phyloP scores from a whole-genome alignment of 2,888 invertebrate genomes.

The Callimorpha dominula region DNA sequence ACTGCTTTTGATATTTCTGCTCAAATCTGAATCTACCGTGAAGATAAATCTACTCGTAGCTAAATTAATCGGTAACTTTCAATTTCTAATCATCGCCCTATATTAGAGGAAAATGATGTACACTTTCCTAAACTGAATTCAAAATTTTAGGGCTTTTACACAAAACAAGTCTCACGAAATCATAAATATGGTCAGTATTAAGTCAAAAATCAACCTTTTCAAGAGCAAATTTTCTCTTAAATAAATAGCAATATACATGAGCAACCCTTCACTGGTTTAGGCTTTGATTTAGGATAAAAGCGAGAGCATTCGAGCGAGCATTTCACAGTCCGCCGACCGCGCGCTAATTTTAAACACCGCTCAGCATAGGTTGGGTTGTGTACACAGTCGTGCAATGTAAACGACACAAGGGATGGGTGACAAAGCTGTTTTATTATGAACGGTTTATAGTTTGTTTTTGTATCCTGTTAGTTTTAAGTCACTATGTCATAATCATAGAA shows the following conservation, averaged over 20 bases:
- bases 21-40: background rate
- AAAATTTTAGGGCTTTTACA: background rate
- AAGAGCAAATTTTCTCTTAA: conserved; percentile 27
- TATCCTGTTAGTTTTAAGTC: no score
- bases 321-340: conserved; percentile 59
- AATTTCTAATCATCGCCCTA: background rate
- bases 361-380: conserved; percentile 30
- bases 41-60: background rate
- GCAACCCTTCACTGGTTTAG: conserved; percentile 47
- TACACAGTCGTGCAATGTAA: conserved; percentile 39
- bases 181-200: conserved; percentile 12
- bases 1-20: background rate
- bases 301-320: conserved; percentile 55
- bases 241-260: conserved; percentile 48
- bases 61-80: background rate
- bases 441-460: background rate
- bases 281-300: conserved; percentile 71
- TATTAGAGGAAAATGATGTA: background rate
- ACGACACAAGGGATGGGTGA: conserved; percentile 20
- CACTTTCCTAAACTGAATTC: background rate
- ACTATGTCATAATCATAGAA: no score
- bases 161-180: background rate
- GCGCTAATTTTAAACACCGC: conserved; percentile 66
- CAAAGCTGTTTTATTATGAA: conserved; percentile 8
- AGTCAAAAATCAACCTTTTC: conserved; percentile 26